These are phyloP conservation scores for Tauraco hartlaubi DNA, from an alignment of 2,797 vertebrate species.

Conservation along the genomic window DNA sequence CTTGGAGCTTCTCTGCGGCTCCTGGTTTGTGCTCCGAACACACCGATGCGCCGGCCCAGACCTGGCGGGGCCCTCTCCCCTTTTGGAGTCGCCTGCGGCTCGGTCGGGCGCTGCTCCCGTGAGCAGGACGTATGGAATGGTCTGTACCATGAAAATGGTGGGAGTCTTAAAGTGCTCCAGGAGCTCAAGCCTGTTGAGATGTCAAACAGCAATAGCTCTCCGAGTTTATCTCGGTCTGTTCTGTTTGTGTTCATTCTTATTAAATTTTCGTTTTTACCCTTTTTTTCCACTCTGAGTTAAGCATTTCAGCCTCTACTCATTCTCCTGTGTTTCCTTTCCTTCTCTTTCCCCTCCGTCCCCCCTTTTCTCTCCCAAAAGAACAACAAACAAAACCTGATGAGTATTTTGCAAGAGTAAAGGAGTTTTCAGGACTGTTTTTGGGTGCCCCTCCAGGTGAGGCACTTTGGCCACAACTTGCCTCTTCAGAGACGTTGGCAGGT, in stretches of 20 bases:
- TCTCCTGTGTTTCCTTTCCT: neutral
- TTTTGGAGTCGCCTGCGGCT: neutral
- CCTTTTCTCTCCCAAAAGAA: neutral
- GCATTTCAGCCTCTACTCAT: neutral
- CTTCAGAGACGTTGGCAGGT: fast-evolving
- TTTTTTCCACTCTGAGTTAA: neutral
- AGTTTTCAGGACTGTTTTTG: neutral
- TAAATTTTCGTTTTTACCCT: neutral
- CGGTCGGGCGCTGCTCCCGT: fast-evolving
- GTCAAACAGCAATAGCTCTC: too few species aligned
- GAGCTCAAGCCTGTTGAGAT: neutral
- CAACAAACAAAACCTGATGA: neutral
- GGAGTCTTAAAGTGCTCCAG: fast-evolving
- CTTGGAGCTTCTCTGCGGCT: fast-evolving
- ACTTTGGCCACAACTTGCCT: neutral
- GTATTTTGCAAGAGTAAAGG: neutral
- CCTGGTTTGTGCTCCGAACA: neutral
- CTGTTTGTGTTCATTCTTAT: neutral
- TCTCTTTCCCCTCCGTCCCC: neutral
- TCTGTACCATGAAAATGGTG: fast-evolving
- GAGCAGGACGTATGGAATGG: fast-evolving
- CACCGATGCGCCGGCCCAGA: neutral
- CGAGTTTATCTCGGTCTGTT: neutral
- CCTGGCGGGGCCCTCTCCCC: fast-evolving
- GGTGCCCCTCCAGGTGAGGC: neutral